Percentiles rank a stretch among this genome's conserved stretches.
Conservation (phyloP, 2,797 vertebrate genomes). For the Sphaeramia orbicularis region DNA sequence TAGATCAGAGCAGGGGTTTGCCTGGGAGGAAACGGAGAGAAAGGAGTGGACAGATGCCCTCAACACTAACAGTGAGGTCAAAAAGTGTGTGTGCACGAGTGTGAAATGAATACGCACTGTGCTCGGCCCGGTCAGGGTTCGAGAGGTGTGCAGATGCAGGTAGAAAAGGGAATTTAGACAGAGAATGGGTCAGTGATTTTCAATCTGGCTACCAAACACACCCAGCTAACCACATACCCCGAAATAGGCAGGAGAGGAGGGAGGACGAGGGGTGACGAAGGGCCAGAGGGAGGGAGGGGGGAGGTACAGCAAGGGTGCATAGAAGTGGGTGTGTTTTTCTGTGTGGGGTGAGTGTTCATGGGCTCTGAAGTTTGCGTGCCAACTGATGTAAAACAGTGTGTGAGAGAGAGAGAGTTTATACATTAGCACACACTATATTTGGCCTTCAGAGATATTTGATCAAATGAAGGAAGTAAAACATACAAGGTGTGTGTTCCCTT, state of each 20-base stretch:
- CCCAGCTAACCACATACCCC: conserved; percentile 77
- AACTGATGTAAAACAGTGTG: conserved; percentile 46
- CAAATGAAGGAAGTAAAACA: conserved; percentile 1
- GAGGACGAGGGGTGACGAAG: conserved; percentile 53
- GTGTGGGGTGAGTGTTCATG: conserved; percentile 56
- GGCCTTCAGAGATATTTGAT: conserved; percentile 32
- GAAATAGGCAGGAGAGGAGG: conserved; percentile 70
- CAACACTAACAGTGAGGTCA: conserved; percentile 39
- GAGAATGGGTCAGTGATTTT: conserved; percentile 75
- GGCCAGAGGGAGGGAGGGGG: conserved; percentile 31
- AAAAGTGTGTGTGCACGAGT: conserved; percentile 33
- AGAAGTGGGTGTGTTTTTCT: conserved; percentile 64
- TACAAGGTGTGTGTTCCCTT: conserved; percentile 16
- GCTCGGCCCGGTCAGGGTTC: conserved; percentile 18
- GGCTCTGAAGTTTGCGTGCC: conserved; percentile 44
- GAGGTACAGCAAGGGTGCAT: conserved; percentile 40
- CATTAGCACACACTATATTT: conserved; percentile 17
- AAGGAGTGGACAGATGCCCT: conserved; percentile 59
- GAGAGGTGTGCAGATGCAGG: conserved; percentile 55
- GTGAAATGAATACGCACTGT: conserved; percentile 35
- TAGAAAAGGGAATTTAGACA: conserved; percentile 46
- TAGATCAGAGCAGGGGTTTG: conserved; percentile 81
- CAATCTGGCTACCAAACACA: conserved; percentile 64
- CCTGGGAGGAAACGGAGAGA: conserved; percentile 62
- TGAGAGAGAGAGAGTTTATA: conserved; percentile 13